Evolutionary conservation across 2,797 vertebrate genomes (phyloP).

Genomic region (Falco biarmicus): DNA sequence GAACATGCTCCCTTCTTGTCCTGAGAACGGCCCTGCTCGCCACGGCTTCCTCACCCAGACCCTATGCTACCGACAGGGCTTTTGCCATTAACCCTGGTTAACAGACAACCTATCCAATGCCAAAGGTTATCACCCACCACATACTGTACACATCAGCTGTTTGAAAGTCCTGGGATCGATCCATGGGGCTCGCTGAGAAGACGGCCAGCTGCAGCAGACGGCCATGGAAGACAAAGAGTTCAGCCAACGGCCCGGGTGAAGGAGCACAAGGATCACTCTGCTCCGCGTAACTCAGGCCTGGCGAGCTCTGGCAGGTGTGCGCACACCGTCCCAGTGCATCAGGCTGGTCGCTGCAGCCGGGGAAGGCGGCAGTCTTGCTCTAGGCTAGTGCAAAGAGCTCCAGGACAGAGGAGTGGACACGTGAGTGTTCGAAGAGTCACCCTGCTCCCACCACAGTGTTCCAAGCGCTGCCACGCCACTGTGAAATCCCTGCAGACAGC

Average conservation of each 20-base stretch:
- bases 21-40: not conserved
- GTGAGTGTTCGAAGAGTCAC: rapidly evolving
- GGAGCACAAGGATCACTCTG: not conserved
- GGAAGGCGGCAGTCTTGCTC: not conserved
- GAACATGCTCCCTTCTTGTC: not conserved
- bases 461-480: not conserved
- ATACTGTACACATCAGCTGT: rapidly evolving
- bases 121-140: not conserved
- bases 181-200: not conserved
- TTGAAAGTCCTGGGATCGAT: not conserved
- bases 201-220: not conserved
- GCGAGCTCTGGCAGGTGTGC: too few relatives aligned
- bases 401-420: not conserved
- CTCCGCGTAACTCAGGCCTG: too few relatives aligned
- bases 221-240: not conserved
- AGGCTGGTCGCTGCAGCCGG: rapidly evolving
- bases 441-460: not conserved
- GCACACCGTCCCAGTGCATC: rapidly evolving
- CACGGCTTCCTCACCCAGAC: not conserved
- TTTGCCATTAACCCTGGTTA: not conserved
- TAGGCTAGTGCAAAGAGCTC: not conserved
- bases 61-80: not conserved
- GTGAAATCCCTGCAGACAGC: not conserved
- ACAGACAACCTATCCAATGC: not conserved
- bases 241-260: rapidly evolving